Evolutionary conservation across 2,113 vertebrate genomes (phyloP).

Genomic region (Lontra canadensis): DNA sequence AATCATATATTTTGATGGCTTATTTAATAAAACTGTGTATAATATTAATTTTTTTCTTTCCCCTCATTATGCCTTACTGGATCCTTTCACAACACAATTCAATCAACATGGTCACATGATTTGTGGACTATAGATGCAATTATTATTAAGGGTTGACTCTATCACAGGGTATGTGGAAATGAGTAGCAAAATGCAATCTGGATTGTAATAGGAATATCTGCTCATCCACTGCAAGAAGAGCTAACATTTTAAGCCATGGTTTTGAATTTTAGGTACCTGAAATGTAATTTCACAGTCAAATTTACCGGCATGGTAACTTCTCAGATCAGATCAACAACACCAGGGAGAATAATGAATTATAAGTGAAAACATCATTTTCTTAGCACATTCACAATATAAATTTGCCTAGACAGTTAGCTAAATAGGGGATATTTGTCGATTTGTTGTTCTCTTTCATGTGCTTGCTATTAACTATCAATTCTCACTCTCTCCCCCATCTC

Average conservation of each 20-base stretch:
- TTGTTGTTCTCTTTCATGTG: not conserved
- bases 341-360: not conserved
- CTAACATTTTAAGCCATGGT: not conserved
- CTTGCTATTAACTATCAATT: not conserved
- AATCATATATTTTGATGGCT: not conserved
- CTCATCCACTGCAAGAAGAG: not conserved
- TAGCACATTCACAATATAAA: not conserved
- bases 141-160: not conserved
- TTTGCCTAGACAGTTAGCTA: not conserved
- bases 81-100: not conserved
- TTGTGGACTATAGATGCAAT: not conserved
- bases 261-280: not conserved
- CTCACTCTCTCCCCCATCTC: not conserved
- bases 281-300: not conserved
- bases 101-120: not conserved
- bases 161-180: not conserved
- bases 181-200: not conserved
- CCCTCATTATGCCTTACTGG: not conserved
- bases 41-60: not conserved
- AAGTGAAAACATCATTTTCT: slow-evolving; percentile 3
- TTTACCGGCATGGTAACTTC: not conserved
- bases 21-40: not conserved
- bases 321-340: not conserved
- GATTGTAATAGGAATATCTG: not conserved
- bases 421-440: not conserved